These are phyloP conservation scores for Eumaeus atala DNA, from an alignment of 1,140 invertebrate species.

Conservation along the genomic window DNA sequence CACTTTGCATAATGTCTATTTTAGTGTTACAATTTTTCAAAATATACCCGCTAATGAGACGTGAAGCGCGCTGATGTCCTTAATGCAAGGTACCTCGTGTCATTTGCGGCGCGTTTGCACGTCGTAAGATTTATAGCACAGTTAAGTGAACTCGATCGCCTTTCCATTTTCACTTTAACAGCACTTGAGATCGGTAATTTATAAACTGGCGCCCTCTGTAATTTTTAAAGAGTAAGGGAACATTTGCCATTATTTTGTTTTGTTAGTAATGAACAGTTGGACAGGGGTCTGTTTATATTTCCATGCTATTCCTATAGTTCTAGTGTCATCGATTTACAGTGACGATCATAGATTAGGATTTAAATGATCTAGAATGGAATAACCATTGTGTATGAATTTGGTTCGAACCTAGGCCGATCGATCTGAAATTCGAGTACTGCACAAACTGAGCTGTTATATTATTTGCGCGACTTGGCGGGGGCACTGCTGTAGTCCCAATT, in stretches of 20 bases:
- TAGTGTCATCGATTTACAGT: no score
- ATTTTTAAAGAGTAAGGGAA: no score
- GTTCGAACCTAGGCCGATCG: no score
- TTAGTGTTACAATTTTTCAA: slow-evolving; percentile 64
- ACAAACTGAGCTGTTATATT: neutral
- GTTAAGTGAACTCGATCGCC: slow-evolving; percentile 59
- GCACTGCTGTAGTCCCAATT: no score
- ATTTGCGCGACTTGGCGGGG: neutral
- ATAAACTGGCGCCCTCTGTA: slow-evolving; percentile 14
- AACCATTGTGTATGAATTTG: no score
- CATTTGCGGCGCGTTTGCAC: slow-evolving; percentile 32
- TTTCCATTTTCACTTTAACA: slow-evolving; percentile 26
- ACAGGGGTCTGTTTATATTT: no score
- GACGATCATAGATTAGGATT: no score
- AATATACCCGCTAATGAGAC: slow-evolving; percentile 58
- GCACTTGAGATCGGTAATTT: slow-evolving; percentile 30
- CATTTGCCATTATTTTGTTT: no score
- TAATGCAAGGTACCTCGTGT: slow-evolving; percentile 43
- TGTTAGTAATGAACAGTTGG: neutral
- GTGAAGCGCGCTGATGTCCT: slow-evolving; percentile 50
- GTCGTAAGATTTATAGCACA: slow-evolving; percentile 44
- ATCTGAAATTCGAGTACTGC: no score
- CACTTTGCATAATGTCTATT: slow-evolving; percentile 72
- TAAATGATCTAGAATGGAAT: no score
- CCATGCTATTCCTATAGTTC: no score